phyloP scores from a whole-genome alignment of 1,140 invertebrate genomes.

The Diachasma alloeum region DNA sequence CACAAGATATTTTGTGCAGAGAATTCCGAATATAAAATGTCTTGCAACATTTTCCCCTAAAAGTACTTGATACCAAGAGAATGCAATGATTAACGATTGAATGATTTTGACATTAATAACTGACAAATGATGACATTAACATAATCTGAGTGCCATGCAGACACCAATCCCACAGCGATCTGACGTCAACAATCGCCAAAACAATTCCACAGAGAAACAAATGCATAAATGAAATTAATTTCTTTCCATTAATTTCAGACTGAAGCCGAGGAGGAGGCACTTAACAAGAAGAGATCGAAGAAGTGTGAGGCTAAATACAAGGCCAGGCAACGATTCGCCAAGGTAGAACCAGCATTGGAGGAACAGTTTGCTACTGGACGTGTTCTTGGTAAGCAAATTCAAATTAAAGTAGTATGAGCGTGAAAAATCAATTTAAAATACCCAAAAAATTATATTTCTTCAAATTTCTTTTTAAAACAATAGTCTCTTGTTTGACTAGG shows the following conservation, averaged over 20 bases:
- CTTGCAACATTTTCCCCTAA: no score
- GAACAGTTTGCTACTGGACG: constrained; percentile 97
- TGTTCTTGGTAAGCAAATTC: constrained; percentile 78
- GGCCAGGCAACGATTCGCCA: constrained; percentile 88
- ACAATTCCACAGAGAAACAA: not conserved
- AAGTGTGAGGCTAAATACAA: constrained; percentile 94
- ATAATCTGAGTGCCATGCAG: constrained; percentile 59
- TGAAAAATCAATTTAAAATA: not conserved
- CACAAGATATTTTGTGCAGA: no score
- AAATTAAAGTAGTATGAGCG: no score
- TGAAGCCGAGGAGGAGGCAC: constrained; percentile 91
- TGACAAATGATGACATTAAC: constrained; percentile 53
- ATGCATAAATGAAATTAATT: not conserved
- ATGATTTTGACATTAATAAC: no score
- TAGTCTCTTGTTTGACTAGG: no score
- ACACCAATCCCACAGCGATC: constrained; percentile 57
- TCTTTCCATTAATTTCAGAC: constrained; percentile 70
- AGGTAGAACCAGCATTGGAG: constrained; percentile 92
- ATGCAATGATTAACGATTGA: no score
- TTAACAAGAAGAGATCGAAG: constrained; percentile 94
- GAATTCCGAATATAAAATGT: no score
- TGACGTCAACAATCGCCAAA: constrained; percentile 37
- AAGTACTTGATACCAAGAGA: no score
- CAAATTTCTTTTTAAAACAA: no score
- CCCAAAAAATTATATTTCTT: not conserved